Conservation (phyloP, 2,797 vertebrate species). For the Silurus lanzhouensis region DNA sequence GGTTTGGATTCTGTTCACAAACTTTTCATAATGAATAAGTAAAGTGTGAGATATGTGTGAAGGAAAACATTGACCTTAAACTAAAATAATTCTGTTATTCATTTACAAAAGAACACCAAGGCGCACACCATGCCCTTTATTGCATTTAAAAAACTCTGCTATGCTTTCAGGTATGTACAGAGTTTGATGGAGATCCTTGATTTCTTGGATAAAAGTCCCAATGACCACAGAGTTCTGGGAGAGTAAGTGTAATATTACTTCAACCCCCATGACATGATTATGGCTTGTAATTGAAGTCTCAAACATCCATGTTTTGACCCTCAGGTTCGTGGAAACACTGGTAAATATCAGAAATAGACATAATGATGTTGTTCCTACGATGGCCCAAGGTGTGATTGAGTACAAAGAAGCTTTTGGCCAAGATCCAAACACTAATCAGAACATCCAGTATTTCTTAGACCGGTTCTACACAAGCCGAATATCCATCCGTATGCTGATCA, state of each 20-base stretch:
- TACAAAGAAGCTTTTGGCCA: constrained; percentile 89
- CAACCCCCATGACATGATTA: background rate
- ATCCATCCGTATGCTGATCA: constrained; percentile 97
- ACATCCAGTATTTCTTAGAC: constrained; percentile 95
- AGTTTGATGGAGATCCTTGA: constrained; percentile 93
- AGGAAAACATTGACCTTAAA: background rate
- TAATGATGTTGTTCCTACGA: constrained; percentile 94
- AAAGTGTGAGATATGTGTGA: background rate
- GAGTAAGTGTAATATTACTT: constrained; percentile 76
- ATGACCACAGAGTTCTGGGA: constrained; percentile 81
- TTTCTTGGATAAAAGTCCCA: constrained; percentile 86
- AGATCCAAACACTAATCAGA: constrained; percentile 88
- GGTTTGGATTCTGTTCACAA: background rate
- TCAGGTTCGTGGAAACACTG: constrained; percentile 84
- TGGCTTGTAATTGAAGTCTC: background rate
- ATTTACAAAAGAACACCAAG: background rate
- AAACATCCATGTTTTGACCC: background rate
- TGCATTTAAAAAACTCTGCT: background rate
- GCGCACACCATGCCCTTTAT: background rate
- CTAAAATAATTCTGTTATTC: background rate
- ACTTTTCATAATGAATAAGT: background rate
- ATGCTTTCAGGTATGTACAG: constrained; percentile 86
- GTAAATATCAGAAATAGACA: constrained; percentile 94
- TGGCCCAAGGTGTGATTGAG: constrained; percentile 92
- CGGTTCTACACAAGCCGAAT: constrained; percentile 97